A percentile compares a stretch with the other conserved stretches of the same genome.
phyloP scores from a whole-genome alignment of 2,797 vertebrate genomes.

The Gymnocypris eckloni region DNA sequence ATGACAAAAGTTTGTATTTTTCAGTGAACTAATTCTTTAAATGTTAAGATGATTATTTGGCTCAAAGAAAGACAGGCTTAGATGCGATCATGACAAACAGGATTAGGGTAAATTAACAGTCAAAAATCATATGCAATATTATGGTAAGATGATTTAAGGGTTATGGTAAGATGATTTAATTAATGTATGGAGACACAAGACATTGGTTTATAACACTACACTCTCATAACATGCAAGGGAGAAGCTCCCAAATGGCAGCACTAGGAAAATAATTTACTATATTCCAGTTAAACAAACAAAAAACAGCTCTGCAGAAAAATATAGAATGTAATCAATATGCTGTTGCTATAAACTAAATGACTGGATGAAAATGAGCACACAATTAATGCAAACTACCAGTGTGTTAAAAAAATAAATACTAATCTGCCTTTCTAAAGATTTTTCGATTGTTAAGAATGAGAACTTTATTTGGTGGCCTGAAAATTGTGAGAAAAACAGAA shows the following conservation, averaged over 20 bases:
- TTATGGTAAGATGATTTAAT: conserved; percentile 66
- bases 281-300: conserved; percentile 12
- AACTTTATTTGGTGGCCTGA: neutral
- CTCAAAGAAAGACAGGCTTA: conserved; percentile 70
- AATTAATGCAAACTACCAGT: neutral
- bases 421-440: neutral
- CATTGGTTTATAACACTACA: conserved; percentile 76
- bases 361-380: conserved; percentile 1
- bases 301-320: neutral
- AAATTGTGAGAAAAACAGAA: conserved; percentile 12
- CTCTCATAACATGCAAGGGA: conserved; percentile 51
- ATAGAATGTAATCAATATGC: neutral
- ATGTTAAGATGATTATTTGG: conserved; percentile 81
- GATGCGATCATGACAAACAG: conserved; percentile 72
- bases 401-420: neutral
- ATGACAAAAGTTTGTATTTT: neutral
- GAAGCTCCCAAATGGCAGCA: neutral
- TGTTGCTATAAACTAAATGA: neutral
- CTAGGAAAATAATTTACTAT: conserved; percentile 1
- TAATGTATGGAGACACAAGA: conserved; percentile 81
- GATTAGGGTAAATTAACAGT: conserved; percentile 68
- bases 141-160: conserved; percentile 64
- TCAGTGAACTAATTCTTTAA: conserved; percentile 35
- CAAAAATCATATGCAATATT: conserved; percentile 62
- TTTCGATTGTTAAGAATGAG: neutral